Evolutionary conservation across 2,888 invertebrate genomes (phyloP), one percentile per base, ranked within the genome.

Genomic region (Magallana nippona): DNA sequence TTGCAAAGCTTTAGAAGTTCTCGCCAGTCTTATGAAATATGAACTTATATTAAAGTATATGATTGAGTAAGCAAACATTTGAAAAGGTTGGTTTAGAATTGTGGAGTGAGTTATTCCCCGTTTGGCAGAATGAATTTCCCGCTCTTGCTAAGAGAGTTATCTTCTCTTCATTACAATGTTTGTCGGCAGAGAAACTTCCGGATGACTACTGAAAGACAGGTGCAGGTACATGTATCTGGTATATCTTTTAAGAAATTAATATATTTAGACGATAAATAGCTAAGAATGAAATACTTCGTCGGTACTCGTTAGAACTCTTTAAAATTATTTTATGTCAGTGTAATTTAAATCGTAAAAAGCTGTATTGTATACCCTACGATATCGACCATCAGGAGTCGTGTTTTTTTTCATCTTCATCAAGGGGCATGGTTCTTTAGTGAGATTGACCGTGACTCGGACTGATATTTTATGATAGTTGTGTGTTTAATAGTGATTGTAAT

Each of bases 101-200:
- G 44, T 44, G 8, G 44, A 44, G 44, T n/a, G 19, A 60, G 60
- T 60, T 60, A 60, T 60, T 19, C 32, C 71, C 27, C 71, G 13
- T 71, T 15, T 5, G 5, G 0, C 27, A 8, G 15, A 13, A 13
- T 71, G 19, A 22, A 63, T 63, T 63, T 63, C 22, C 63, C 22
- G 63, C 63, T 27, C n/a, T 22, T 22, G 19, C 11, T 3, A 32
- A 13, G 32, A 71, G 71, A 71, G 71, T 71, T 32, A 71, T 71
- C 71, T 27, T 27, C 27, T 32, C 71, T 71, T 71, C 27, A 71
- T 71, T 71, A 27, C 71, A 71, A 27, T 22, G 10, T 71, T 13
- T 32, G 71, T 22, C 71, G 32, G 15, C 13, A 71, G 63, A 63
- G 22, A 63, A 3, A 71, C 71, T 71, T 71, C 71, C 71, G 71